These are phyloP conservation scores for Pharmacophagus antenor DNA, from an alignment of 2,888 invertebrate genomes.

Conservation along the genomic window DNA sequence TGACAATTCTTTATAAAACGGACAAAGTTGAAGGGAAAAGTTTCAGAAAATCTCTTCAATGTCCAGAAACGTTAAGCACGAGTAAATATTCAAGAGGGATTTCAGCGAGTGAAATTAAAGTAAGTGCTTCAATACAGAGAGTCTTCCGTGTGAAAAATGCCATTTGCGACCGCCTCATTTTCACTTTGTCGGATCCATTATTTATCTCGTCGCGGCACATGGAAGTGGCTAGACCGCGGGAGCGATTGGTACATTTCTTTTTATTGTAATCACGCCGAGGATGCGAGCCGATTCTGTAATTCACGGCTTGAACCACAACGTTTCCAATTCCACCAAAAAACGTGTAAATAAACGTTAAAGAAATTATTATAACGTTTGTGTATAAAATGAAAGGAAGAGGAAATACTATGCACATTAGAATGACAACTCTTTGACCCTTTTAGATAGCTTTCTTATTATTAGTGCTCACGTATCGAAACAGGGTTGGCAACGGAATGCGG, in stretches of 20 bases:
- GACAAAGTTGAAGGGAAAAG: neutral
- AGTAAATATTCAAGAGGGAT: constrained; percentile 14
- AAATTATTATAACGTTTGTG: too few relatives aligned
- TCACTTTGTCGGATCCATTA: constrained; percentile 36
- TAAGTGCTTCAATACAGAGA: constrained; percentile 23
- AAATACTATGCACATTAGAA: too few relatives aligned
- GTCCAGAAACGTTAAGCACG: constrained; percentile 8
- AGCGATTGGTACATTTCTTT: constrained; percentile 43
- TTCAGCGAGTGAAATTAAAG: constrained; percentile 21
- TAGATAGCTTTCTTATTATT: too few relatives aligned
- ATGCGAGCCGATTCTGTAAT: constrained; percentile 42
- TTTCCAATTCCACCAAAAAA: too few relatives aligned
- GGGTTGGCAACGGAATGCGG: too few relatives aligned
- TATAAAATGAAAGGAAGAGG: too few relatives aligned
- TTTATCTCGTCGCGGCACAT: constrained; percentile 27
- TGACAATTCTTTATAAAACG: constrained; percentile 2
- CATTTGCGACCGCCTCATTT: constrained; percentile 37
- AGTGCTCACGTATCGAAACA: too few relatives aligned
- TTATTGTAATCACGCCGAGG: constrained; percentile 36
- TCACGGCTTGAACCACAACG: constrained; percentile 25
- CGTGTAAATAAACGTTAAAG: neutral
- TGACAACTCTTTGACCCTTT: too few relatives aligned
- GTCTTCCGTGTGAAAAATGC: constrained; percentile 32
- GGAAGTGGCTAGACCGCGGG: constrained; percentile 39
- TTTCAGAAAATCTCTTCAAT: neutral